These are phyloP conservation scores for Rhinella marina DNA, from an alignment of 2,797 vertebrate species.

Conservation along the genomic window DNA sequence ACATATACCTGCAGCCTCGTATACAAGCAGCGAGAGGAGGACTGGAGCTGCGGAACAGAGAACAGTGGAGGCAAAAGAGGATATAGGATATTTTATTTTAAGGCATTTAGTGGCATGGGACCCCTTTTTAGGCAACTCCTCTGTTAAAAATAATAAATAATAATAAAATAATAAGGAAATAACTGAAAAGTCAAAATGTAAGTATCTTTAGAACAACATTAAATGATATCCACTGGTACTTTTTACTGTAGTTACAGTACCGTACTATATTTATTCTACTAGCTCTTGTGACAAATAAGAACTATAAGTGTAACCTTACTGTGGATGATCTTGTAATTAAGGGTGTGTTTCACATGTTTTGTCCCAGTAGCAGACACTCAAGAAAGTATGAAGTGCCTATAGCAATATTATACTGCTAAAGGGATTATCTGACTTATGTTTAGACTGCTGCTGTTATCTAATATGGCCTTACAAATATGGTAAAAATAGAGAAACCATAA, in stretches of 20 bases:
- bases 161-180: not conserved
- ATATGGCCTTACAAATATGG: slow-evolving; percentile 22
- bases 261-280: not conserved
- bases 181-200: not conserved
- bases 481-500: slow-evolving; percentile 44
- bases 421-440: slow-evolving; percentile 32
- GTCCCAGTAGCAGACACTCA: not conserved
- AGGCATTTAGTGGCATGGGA: too few species aligned
- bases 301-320: not conserved
- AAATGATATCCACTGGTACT: not conserved
- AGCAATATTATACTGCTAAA: slow-evolving; percentile 18
- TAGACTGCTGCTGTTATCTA: slow-evolving; percentile 28
- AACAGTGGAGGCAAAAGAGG: too few species aligned
- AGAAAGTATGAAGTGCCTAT: slow-evolving; percentile 11
- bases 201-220: not conserved
- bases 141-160: not conserved
- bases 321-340: not conserved
- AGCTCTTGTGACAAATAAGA: not conserved
- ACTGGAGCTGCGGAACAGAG: too few species aligned
- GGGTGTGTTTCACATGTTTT: not conserved
- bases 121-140: too few species aligned
- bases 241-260: not conserved
- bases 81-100: too few species aligned
- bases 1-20: too few species aligned
- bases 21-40: too few species aligned